Conservation (phyloP, 2,113 vertebrate genomes). For the Xenotilapia leptura region DNA sequence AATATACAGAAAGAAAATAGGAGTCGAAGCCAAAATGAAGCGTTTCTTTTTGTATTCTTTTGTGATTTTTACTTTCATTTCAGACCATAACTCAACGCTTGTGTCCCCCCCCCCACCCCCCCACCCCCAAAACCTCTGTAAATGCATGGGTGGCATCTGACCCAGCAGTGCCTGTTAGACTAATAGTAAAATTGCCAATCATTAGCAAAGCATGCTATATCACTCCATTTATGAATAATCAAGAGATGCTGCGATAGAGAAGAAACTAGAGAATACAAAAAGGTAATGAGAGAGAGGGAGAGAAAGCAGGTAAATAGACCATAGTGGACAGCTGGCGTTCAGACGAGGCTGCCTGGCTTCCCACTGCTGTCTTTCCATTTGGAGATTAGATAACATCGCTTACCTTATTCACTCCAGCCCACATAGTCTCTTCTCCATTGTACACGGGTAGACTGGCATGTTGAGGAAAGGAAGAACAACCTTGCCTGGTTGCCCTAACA, state of each 20-base stretch:
- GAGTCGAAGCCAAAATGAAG: not conserved
- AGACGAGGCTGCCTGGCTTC: conserved; percentile 23
- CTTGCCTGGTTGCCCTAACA: conserved; percentile 33
- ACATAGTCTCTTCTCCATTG: conserved; percentile 47
- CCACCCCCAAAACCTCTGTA: not conserved
- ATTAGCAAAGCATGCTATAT: conserved; percentile 29
- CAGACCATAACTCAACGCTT: not conserved
- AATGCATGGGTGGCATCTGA: not conserved
- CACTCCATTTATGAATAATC: conserved; percentile 18
- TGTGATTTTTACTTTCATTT: not conserved
- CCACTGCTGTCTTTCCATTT: conserved; percentile 35
- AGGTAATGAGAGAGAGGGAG: not conserved
- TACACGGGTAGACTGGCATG: conserved; percentile 38
- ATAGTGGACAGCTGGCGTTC: conserved; percentile 54
- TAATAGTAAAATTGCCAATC: conserved; percentile 19
- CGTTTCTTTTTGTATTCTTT: not conserved
- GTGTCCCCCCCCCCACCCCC: fast-evolving
- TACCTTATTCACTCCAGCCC: conserved; percentile 60
- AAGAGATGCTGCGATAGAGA: conserved; percentile 29
- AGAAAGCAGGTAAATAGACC: not conserved
- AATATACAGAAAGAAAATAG: not conserved
- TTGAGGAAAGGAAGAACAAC: conserved; percentile 23
- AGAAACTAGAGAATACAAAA: not conserved
- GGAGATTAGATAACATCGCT: conserved; percentile 64
- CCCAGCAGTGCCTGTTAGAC: not conserved